Base-by-base conservation (phyloP, 2,888 invertebrate genomes). In the Hirudinaria manillensis region DNA sequence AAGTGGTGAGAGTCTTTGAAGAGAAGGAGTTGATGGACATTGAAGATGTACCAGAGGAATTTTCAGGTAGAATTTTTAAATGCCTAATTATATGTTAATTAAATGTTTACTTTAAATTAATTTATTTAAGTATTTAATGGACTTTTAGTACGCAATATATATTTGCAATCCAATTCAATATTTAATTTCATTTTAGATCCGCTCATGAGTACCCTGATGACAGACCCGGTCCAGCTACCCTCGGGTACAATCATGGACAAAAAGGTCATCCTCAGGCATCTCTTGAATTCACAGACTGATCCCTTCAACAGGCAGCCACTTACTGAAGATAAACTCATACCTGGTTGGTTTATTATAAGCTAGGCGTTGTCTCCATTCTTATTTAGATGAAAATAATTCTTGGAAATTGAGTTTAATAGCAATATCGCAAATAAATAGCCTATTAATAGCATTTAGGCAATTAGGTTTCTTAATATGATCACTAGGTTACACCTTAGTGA, bases 251-350 rank as follows among this genome's bases (percentile, higher is more conserved):
- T 95, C 34, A 96, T 97, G 94, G 96, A 97, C 86, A 89, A 95
- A 77, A 89, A 94, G 51, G 93, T 95, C 80, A 97, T 97, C 78
- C 89, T 93, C 83, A 89, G 96, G 78, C 97, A 97, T 87, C 88
- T 97, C 82, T 89, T 97, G 81, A 97, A 97, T 86, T 95, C 95
- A 19, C 92, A 91, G 82, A 97, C 96, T 0, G 98, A 99, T 88
- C 99, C 99, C 0, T 99, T 99, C 88, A 98, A 95, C 86, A 89
- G 99, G 77, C 96, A 96, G 85, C 92, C 93, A 24, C 89, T 99
- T 67, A 93, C 92, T 19, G 96, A 96, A 86, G 94, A 94, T 82
- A 93, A 95, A 90, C 88, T 99, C 72, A 89, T 90, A 81, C 92
- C 95, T 32, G 71, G 55, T 32, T 45, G 66, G 24, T 36, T 61